A percentile compares a stretch with the other conserved stretches of the same genome.
These are phyloP conservation scores for Lithophane semibrunnea DNA, from an alignment of 2,888 invertebrate genomes.

Conservation along the genomic window DNA sequence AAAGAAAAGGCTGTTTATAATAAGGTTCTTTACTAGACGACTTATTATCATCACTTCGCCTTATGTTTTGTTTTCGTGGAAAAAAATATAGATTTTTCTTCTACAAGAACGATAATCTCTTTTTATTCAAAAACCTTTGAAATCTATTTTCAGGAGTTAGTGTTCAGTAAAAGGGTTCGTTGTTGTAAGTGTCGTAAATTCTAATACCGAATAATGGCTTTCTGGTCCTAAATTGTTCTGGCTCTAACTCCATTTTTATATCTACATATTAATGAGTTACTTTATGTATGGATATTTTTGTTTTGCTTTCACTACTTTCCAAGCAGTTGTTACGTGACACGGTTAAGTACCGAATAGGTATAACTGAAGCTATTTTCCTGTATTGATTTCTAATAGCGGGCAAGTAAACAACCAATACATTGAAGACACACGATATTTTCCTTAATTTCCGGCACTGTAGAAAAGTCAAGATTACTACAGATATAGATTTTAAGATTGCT, in stretches of 20 bases:
- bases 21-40: background rate
- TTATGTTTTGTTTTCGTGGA: background rate
- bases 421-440: slow-evolving; percentile 36
- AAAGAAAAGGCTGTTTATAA: background rate
- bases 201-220: slow-evolving; percentile 18
- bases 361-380: slow-evolving; percentile 39
- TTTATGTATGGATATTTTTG: background rate
- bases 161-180: slow-evolving; percentile 34
- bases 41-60: background rate
- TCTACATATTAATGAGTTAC: slow-evolving; percentile 8
- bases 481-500: slow-evolving; percentile 1
- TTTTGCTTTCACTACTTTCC: background rate
- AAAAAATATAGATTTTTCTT: background rate
- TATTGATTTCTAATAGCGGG: slow-evolving; percentile 50
- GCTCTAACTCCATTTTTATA: slow-evolving; percentile 17
- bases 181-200: slow-evolving; percentile 11
- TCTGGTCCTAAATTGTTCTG: slow-evolving; percentile 11
- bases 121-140: slow-evolving; percentile 16
- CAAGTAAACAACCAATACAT: slow-evolving; percentile 13
- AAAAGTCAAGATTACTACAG: background rate
- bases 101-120: background rate
- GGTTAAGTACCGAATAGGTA: slow-evolving; percentile 9
- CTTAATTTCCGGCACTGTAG: slow-evolving; percentile 34
- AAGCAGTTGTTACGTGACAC: slow-evolving; percentile 1
- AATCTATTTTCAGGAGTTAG: slow-evolving; percentile 12